Conservation (phyloP, 2,113 vertebrate genomes). For the Rousettus leschenaultii region DNA sequence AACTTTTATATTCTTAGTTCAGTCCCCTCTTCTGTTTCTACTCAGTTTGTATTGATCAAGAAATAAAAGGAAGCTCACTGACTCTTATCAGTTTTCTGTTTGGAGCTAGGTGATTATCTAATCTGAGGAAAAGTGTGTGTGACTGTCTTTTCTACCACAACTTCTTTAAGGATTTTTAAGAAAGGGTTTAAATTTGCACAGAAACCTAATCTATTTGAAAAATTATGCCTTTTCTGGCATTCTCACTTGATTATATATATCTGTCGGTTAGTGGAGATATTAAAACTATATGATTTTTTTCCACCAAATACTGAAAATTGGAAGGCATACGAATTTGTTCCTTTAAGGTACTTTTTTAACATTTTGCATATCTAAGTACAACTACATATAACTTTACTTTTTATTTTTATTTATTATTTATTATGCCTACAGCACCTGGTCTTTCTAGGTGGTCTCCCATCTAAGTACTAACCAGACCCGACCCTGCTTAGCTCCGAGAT, state of each 20-base stretch:
- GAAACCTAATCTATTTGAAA: background rate
- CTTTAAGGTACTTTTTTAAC: background rate
- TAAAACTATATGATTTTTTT: background rate
- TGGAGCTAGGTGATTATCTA: background rate
- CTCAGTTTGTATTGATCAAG: background rate
- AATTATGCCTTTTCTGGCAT: background rate
- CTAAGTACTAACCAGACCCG: too few relatives aligned
- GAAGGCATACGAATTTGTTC: background rate
- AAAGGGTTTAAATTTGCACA: background rate
- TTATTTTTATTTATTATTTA: too few relatives aligned
- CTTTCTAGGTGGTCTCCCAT: too few relatives aligned
- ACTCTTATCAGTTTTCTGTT: background rate
- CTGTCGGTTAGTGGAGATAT: background rate
- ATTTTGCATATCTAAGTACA: background rate
- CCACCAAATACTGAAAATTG: background rate
- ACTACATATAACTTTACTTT: background rate
- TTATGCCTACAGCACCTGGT: too few relatives aligned
- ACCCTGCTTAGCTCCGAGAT: too few relatives aligned
- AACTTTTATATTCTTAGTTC: background rate
- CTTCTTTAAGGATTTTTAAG: background rate
- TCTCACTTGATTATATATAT: background rate
- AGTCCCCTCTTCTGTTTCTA: background rate
- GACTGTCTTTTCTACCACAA: background rate
- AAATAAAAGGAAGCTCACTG: background rate
- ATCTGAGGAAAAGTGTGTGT: background rate